phyloP scores from a whole-genome alignment of 2,113 vertebrate species.

The Anolis carolinensis region DNA sequence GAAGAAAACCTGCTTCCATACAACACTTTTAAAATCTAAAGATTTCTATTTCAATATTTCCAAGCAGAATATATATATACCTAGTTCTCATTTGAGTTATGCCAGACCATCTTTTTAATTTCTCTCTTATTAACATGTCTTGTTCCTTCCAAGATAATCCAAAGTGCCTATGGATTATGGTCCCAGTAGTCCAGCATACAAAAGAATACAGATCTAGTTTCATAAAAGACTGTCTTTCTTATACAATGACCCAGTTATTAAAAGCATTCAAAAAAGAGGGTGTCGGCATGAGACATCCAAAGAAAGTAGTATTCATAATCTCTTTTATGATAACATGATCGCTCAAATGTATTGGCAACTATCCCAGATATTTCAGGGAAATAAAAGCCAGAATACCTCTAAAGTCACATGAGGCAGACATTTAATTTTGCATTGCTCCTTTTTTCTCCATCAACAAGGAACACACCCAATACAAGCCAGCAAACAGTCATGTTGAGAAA shows the following conservation, averaged over 20 bases:
- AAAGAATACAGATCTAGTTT: neutral
- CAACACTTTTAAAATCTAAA: too few species aligned
- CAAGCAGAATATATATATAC: too few species aligned
- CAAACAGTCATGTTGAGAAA: slow-evolving; percentile 26
- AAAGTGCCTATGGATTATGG: neutral
- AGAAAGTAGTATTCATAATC: neutral
- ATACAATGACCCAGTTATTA: neutral
- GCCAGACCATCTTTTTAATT: too few species aligned
- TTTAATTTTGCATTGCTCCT: neutral
- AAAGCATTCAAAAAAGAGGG: neutral
- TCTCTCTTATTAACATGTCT: too few species aligned
- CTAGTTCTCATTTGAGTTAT: too few species aligned
- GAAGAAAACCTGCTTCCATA: too few species aligned
- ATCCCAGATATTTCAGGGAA: neutral
- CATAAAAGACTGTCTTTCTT: neutral
- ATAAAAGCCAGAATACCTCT: neutral
- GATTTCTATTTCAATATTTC: too few species aligned
- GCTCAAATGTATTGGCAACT: neutral
- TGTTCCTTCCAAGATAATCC: neutral
- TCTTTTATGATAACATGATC: neutral
- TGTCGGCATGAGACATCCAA: neutral
- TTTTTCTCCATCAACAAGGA: neutral
- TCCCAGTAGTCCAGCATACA: neutral
- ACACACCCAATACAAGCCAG: neutral
- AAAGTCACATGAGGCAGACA: neutral